Conservation (phyloP, 2,113 vertebrate genomes). For the Apodemus speciosus region DNA sequence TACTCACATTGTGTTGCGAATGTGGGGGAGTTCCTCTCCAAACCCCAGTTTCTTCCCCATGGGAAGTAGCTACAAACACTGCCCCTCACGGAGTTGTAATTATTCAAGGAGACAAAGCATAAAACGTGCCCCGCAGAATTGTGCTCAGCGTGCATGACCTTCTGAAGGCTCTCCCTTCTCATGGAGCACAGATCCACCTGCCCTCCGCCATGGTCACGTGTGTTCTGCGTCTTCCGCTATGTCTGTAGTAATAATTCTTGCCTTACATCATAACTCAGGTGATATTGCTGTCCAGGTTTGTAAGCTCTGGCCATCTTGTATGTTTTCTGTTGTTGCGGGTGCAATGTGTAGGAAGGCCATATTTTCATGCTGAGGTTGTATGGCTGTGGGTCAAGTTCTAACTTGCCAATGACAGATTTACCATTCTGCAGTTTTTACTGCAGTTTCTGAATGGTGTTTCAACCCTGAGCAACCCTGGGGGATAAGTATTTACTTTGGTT, state of each 20-base stretch:
- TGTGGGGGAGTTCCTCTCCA: background rate
- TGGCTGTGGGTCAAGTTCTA: background rate
- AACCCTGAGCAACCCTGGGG: background rate
- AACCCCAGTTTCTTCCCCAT: background rate
- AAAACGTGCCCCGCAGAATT: background rate
- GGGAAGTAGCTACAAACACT: background rate
- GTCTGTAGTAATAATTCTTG: background rate
- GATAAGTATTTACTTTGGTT: background rate
- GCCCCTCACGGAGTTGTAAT: background rate
- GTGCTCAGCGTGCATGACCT: rapidly evolving
- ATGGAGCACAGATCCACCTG: background rate
- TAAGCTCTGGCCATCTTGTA: background rate
- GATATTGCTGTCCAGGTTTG: background rate
- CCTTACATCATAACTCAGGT: background rate
- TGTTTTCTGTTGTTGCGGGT: background rate
- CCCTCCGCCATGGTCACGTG: no score
- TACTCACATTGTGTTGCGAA: background rate
- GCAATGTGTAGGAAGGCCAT: background rate
- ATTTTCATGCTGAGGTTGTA: background rate
- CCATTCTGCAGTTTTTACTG: no score
- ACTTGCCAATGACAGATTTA: rapidly evolving
- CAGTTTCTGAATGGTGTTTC: background rate
- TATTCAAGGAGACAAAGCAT: background rate
- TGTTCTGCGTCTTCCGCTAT: background rate
- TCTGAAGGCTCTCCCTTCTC: background rate